Evolutionary conservation across 2,113 vertebrate species (phyloP).

Genomic region (Calonectris borealis): DNA sequence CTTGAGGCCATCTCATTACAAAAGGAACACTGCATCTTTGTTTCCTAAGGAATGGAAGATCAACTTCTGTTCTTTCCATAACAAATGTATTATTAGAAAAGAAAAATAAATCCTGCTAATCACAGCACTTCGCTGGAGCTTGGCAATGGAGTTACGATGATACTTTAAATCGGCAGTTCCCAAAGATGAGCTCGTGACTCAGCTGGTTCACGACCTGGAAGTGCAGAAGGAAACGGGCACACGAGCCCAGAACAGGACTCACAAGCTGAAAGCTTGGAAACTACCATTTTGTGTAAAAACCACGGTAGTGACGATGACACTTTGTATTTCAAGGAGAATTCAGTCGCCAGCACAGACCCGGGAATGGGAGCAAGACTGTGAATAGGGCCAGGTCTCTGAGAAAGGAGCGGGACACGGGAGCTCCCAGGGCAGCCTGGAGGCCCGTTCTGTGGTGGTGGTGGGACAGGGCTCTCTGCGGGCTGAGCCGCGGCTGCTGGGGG

Average conservation of each 20-base stretch:
- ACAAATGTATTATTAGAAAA: conserved; percentile 5
- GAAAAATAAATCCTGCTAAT: background rate
- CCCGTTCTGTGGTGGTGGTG: accelerated
- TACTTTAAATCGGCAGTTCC: background rate
- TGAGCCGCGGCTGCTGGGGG: background rate
- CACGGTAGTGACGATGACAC: background rate
- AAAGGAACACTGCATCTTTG: conserved; percentile 12
- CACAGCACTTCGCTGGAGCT: background rate
- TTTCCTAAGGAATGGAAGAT: background rate
- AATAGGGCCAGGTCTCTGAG: too few species aligned
- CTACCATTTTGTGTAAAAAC: background rate
- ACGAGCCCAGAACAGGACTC: background rate
- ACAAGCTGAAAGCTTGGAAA: background rate
- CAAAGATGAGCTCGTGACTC: background rate
- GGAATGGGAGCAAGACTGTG: background rate
- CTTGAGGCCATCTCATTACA: background rate
- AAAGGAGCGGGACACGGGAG: background rate
- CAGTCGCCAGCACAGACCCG: background rate
- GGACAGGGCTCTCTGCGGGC: background rate
- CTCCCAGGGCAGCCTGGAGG: background rate
- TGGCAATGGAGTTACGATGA: background rate
- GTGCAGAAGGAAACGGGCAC: background rate
- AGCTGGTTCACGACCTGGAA: conserved; percentile 14
- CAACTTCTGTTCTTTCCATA: background rate
- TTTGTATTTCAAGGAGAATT: background rate